These are phyloP conservation scores for Quiscalus mexicanus DNA, from an alignment of 2,113 vertebrate genomes.

Conservation along the genomic window DNA sequence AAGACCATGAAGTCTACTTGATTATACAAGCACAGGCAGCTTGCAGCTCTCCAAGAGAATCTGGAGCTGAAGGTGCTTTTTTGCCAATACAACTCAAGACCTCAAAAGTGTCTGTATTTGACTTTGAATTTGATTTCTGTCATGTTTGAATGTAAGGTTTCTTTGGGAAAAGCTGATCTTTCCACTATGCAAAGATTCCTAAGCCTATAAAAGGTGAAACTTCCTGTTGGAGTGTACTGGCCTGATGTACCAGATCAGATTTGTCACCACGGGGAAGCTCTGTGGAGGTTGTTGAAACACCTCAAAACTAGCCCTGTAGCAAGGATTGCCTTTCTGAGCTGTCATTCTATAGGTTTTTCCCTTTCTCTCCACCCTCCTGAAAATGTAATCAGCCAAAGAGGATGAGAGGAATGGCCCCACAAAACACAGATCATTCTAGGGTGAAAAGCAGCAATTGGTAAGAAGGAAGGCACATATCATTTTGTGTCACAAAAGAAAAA, in stretches of 20 bases:
- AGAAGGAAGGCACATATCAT: not conserved
- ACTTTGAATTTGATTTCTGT: not conserved
- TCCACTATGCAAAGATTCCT: not conserved
- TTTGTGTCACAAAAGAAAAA: not conserved
- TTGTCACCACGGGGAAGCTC: not conserved
- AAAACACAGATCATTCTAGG: not conserved
- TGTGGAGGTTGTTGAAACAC: not conserved
- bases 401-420: not conserved
- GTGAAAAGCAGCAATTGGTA: not conserved
- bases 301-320: not conserved
- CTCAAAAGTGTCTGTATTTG: not conserved
- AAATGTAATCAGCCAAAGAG: not conserved
- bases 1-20: not conserved
- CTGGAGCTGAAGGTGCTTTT: not conserved
- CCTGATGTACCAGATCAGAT: not conserved
- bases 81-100: not conserved
- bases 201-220: not conserved
- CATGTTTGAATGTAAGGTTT: not conserved
- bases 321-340: not conserved
- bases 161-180: not conserved
- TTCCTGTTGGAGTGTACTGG: not conserved
- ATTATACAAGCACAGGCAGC: not conserved
- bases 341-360: not conserved
- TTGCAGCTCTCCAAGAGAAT: not conserved
- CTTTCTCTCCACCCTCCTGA: not conserved